phyloP scores from a whole-genome alignment of 2,888 invertebrate genomes.

The Xanthorhoe designata region DNA sequence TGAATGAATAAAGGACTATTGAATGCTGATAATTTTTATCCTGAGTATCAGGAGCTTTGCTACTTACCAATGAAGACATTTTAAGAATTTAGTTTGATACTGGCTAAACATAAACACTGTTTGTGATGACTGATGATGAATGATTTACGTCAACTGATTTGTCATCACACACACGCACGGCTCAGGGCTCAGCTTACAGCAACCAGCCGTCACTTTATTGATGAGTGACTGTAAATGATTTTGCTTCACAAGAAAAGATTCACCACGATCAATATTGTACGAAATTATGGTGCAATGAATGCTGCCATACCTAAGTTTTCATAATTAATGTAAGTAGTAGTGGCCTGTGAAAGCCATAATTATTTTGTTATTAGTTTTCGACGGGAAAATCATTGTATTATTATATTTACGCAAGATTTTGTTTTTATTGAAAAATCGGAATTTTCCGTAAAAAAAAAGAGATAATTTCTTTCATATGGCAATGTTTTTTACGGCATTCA shows the following conservation, averaged over 20 bases:
- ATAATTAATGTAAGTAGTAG: not conserved
- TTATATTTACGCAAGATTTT: not conserved
- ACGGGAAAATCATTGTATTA: not conserved
- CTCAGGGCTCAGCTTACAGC: slow-evolving; percentile 23
- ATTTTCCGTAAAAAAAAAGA: slow-evolving; percentile 23
- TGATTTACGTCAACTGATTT: slow-evolving; percentile 75
- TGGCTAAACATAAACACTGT: slow-evolving; percentile 46
- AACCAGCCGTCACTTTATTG: slow-evolving; percentile 57
- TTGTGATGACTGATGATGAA: slow-evolving; percentile 70
- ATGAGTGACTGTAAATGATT: slow-evolving; percentile 63
- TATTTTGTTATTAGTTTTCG: not conserved
- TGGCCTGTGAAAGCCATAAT: not conserved
- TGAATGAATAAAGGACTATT: not conserved
- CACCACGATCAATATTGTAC: slow-evolving; percentile 68
- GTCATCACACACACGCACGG: slow-evolving; percentile 60
- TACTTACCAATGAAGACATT: slow-evolving; percentile 79
- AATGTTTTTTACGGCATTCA: slow-evolving; percentile 14
- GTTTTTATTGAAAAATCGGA: slow-evolving; percentile 24
- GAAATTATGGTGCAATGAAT: slow-evolving; percentile 42
- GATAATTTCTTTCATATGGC: slow-evolving; percentile 10
- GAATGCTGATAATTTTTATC: not conserved
- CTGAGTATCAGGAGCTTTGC: not conserved
- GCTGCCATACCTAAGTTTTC: slow-evolving; percentile 39
- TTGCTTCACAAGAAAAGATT: slow-evolving; percentile 8
- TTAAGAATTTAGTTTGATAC: slow-evolving; percentile 47